Percentiles rank a stretch among this genome's conserved stretches.
These are phyloP conservation scores for Eupithecia insigniata DNA, from an alignment of 2,888 invertebrate genomes.

Conservation along the genomic window DNA sequence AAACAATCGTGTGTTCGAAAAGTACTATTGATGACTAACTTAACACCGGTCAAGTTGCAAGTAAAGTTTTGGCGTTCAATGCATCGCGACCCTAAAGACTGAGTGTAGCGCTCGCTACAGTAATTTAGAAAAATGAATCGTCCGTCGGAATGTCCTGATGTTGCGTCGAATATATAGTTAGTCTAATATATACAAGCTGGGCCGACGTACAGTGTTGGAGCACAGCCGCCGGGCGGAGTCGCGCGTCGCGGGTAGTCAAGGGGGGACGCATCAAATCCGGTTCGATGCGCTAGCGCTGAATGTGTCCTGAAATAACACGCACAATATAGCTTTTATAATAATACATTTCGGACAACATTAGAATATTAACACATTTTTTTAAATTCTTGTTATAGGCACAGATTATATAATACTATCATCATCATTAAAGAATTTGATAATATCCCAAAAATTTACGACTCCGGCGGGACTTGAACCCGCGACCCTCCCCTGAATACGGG, in stretches of 20 bases:
- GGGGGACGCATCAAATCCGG: slow-evolving; percentile 74
- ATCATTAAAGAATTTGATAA: too few relatives aligned
- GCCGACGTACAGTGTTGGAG: background rate
- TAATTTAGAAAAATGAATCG: slow-evolving; percentile 41
- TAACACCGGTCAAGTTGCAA: background rate
- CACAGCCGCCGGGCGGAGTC: background rate
- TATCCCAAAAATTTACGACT: too few relatives aligned
- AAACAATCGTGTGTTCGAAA: background rate
- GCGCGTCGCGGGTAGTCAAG: slow-evolving; percentile 40
- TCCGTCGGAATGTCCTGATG: slow-evolving; percentile 47
- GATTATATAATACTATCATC: too few relatives aligned
- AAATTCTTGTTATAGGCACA: too few relatives aligned
- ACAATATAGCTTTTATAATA: background rate
- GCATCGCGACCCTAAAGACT: slow-evolving; percentile 34
- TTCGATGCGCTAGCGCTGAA: slow-evolving; percentile 68
- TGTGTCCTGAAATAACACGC: slow-evolving; percentile 70
- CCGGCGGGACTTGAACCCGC: too few relatives aligned
- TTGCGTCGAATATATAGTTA: slow-evolving; percentile 59
- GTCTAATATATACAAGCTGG: slow-evolving; percentile 69
- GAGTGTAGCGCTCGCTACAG: slow-evolving; percentile 36
- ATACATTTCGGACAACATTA: too few relatives aligned
- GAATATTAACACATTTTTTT: too few relatives aligned
- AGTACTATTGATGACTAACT: background rate
- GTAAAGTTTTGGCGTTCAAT: slow-evolving; percentile 15
- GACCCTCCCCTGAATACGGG: too few relatives aligned